Percentiles rank a stretch among this genome's conserved stretches.
phyloP scores from a whole-genome alignment of 2,888 invertebrate genomes.

The Cataglyphis livida region DNA sequence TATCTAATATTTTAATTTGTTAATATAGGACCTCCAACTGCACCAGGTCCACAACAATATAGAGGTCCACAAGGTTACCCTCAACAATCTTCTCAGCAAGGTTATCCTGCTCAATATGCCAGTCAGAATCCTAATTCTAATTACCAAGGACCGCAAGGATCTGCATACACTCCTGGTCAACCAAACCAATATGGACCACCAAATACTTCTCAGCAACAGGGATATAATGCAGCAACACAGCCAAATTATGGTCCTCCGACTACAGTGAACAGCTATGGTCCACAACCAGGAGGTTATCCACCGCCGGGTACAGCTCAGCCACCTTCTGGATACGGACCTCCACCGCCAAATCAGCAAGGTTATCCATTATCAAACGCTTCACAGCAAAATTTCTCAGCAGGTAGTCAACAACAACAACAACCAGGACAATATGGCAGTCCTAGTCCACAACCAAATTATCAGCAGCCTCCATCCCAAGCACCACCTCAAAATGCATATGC shows the following conservation, averaged over 20 bases:
- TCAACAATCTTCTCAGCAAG: slow-evolving; percentile 90
- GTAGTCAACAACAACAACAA: slow-evolving; percentile 84
- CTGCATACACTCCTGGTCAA: slow-evolving; percentile 85
- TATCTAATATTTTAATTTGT: slow-evolving; percentile 11
- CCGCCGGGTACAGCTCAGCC: slow-evolving; percentile 87
- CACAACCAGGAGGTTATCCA: slow-evolving; percentile 87
- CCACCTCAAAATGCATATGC: slow-evolving; percentile 83
- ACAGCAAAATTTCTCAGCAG: slow-evolving; percentile 84
- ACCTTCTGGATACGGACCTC: slow-evolving; percentile 88
- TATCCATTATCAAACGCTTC: slow-evolving; percentile 88
- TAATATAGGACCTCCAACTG: slow-evolving; percentile 86
- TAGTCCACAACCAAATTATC: slow-evolving; percentile 84
- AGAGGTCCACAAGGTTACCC: slow-evolving; percentile 88
- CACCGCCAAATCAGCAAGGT: slow-evolving; percentile 89
- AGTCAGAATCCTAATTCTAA: slow-evolving; percentile 87
- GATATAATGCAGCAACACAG: slow-evolving; percentile 89
- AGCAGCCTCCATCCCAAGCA: slow-evolving; percentile 74
- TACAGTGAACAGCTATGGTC: slow-evolving; percentile 83
- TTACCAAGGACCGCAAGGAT: slow-evolving; percentile 89
- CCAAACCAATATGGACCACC: slow-evolving; percentile 89
- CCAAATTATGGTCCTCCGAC: slow-evolving; percentile 85
- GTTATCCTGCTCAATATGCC: slow-evolving; percentile 87
- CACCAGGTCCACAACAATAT: slow-evolving; percentile 87
- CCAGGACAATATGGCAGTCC: slow-evolving; percentile 84
- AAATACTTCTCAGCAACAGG: slow-evolving; percentile 88